Conservation (phyloP, 2,888 invertebrate genomes). For the Altica lythri region DNA sequence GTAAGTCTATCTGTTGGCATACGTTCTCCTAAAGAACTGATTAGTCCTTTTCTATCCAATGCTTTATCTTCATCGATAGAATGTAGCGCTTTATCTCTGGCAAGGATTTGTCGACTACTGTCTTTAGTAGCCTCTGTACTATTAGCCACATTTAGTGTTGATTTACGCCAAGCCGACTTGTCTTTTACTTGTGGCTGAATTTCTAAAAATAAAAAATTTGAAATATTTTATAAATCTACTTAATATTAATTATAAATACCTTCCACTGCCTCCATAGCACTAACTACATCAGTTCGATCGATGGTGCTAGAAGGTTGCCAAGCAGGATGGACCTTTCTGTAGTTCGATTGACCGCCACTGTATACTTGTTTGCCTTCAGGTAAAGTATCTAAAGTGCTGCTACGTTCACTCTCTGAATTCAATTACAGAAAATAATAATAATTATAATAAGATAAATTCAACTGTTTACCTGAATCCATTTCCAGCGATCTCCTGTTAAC, state of each 20-base stretch:
- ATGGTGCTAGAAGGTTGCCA: conserved; percentile 80
- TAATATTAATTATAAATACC: conserved; percentile 59
- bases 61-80: conserved; percentile 61
- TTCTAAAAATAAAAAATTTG: conserved; percentile 58
- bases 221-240: background rate
- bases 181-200: conserved; percentile 75
- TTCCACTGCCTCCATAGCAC: conserved; percentile 85
- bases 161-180: conserved; percentile 78
- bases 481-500: conserved; percentile 79
- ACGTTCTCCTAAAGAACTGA: conserved; percentile 61
- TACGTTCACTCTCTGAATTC: conserved; percentile 79
- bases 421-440: too few relatives aligned
- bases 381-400: conserved; percentile 73
- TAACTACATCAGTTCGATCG: conserved; percentile 81
- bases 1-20: conserved; percentile 62
- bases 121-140: conserved; percentile 70
- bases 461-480: conserved; percentile 75
- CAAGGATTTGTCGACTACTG: conserved; percentile 63
- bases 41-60: conserved; percentile 60
- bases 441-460: too few relatives aligned
- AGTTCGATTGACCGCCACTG: conserved; percentile 57
- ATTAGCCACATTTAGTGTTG: conserved; percentile 66
- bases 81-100: conserved; percentile 53
- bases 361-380: conserved; percentile 71
- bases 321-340: conserved; percentile 72